Percentiles rank a stretch among this genome's conserved stretches.
Evolutionary conservation across 2,113 vertebrate species (phyloP).

Genomic region (Cettia cetti): DNA sequence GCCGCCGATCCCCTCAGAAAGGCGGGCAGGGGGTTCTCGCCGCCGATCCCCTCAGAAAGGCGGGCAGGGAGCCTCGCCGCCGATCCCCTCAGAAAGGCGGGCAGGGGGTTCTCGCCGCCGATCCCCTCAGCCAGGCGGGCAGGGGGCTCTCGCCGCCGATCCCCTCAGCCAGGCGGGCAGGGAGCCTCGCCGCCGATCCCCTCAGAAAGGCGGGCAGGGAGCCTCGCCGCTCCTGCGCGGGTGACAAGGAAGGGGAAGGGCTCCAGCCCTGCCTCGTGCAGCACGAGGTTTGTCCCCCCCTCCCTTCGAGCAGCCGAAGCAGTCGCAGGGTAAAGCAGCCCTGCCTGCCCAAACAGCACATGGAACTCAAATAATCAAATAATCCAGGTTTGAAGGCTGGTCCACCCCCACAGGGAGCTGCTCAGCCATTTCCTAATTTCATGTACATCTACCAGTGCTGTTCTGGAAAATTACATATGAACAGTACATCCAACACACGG

Average conservation of each 20-base stretch:
- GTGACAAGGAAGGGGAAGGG: background rate
- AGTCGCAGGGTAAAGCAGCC: accelerated
- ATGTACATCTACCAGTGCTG: background rate
- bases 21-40: background rate
- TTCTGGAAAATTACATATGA: background rate
- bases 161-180: too few species aligned
- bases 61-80: background rate
- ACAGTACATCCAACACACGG: background rate
- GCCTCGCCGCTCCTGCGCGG: background rate
- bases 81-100: too few species aligned
- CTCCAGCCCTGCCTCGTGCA: background rate
- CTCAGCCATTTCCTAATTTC: background rate
- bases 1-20: too few species aligned
- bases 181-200: accelerated
- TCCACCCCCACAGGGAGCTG: background rate
- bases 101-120: background rate
- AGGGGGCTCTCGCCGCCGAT: accelerated
- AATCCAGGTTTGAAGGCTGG: background rate
- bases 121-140: background rate
- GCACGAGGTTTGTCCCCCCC: too few species aligned
- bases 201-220: accelerated
- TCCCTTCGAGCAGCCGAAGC: background rate
- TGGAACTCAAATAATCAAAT: background rate
- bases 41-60: background rate
- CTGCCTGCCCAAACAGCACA: background rate